phyloP scores from a whole-genome alignment of 2,888 invertebrate genomes.

The Melanchra persicariae region DNA sequence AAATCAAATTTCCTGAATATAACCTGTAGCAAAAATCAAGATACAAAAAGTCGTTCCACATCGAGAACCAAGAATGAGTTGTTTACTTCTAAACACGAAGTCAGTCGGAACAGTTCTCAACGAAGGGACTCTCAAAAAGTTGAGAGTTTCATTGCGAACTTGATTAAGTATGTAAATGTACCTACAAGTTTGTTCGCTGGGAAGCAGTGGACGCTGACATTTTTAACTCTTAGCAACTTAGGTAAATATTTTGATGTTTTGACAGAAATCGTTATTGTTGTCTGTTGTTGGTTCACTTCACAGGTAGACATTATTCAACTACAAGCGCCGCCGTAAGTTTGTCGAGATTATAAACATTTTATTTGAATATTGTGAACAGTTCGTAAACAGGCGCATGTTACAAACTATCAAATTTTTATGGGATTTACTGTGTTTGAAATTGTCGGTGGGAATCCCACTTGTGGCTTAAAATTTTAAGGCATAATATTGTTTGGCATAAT shows the following conservation, averaged over 20 bases:
- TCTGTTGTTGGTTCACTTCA: too few species aligned
- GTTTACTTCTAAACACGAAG: constrained; percentile 49
- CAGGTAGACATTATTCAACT: too few species aligned
- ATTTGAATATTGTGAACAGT: too few species aligned
- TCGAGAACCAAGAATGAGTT: constrained; percentile 47
- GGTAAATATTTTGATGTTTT: constrained; percentile 20
- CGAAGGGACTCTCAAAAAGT: constrained; percentile 58
- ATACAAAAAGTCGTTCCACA: constrained; percentile 6
- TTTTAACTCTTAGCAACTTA: constrained; percentile 23
- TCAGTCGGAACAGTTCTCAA: constrained; percentile 47
- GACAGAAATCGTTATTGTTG: too few species aligned
- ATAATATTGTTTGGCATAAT: too few species aligned
- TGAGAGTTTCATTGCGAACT: constrained; percentile 55
- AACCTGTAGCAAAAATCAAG: constrained; percentile 8
- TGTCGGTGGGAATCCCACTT: too few species aligned
- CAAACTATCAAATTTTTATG: too few species aligned
- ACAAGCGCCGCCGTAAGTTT: too few species aligned
- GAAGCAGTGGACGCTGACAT: constrained; percentile 40
- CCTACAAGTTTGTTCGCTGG: constrained; percentile 42
- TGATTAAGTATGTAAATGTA: constrained; percentile 66
- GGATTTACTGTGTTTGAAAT: not conserved
- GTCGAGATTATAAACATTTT: too few species aligned
- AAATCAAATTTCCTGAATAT: too few species aligned
- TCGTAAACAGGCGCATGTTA: too few species aligned
- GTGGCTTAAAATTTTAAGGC: too few species aligned